Evolutionary conservation across 2,113 vertebrate genomes (phyloP).

Genomic region (Lonchura striata): DNA sequence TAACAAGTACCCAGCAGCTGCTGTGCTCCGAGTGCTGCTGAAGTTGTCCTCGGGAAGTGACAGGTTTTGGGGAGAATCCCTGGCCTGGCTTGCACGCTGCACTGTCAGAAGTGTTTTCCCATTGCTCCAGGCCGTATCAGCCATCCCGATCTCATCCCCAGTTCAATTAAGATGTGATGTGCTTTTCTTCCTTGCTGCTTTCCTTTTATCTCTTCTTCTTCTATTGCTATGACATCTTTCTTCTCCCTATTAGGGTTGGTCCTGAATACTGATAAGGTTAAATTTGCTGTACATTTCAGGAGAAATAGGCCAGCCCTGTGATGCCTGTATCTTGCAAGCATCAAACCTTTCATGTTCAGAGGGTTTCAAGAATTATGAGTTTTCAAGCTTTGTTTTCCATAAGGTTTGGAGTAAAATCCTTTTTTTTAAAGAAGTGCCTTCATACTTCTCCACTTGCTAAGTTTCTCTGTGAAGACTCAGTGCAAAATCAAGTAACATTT

Average conservation of each 20-base stretch:
- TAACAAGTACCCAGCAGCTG: not conserved
- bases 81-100: accelerated
- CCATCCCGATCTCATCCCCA: not conserved
- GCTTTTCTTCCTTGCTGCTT: not conserved
- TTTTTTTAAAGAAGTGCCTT: not conserved
- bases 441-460: not conserved
- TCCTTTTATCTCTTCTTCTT: constrained; percentile 30
- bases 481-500: not conserved
- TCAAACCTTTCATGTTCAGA: not conserved
- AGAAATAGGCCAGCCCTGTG: not conserved
- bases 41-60: not conserved
- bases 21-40: not conserved
- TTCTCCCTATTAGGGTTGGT: not conserved
- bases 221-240: not conserved
- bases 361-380: not conserved
- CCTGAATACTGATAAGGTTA: constrained; percentile 26
- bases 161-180: constrained; percentile 12
- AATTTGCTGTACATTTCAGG: not conserved
- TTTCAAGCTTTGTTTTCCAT: not conserved
- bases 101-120: not conserved
- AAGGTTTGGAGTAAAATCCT: not conserved
- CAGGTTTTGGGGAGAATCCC: not conserved
- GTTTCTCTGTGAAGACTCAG: not conserved
- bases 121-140: not conserved
- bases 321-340: not conserved